These are phyloP conservation scores for Solen grandis DNA, from an alignment of 1,140 invertebrate genomes.

Conservation along the genomic window DNA sequence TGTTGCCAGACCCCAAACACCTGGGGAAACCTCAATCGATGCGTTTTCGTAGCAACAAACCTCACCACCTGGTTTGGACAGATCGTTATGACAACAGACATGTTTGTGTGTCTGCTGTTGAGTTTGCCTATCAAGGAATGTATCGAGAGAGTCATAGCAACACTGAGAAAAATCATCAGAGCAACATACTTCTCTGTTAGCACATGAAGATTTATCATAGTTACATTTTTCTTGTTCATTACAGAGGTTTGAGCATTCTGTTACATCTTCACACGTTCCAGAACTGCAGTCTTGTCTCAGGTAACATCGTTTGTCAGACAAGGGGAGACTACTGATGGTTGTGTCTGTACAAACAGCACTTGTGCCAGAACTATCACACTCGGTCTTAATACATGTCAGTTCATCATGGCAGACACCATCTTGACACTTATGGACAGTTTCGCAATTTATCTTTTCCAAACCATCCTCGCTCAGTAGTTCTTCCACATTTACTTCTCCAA, in stretches of 20 bases:
- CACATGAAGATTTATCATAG: constrained; percentile 28
- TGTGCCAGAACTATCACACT: constrained; percentile 4
- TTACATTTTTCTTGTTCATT: constrained; percentile 32
- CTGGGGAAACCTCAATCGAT: background rate
- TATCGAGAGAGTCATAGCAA: constrained; percentile 29
- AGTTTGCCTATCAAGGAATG: constrained; percentile 2
- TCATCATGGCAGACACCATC: constrained; percentile 27
- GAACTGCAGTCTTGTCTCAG: constrained; percentile 33
- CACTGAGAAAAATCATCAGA: constrained; percentile 39
- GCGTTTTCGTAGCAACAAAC: constrained; percentile 40
- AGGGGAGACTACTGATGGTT: constrained; percentile 8
- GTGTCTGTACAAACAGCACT: constrained; percentile 17
- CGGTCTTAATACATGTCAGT: constrained; percentile 21
- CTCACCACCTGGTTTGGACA: constrained; percentile 31
- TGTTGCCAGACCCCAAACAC: background rate
- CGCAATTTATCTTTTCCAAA: constrained; percentile 30
- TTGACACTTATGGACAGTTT: constrained; percentile 33
- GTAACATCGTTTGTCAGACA: constrained; percentile 24
- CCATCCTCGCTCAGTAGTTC: constrained; percentile 28
- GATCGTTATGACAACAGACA: constrained; percentile 33
- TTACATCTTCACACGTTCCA: constrained; percentile 3
- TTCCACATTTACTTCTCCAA: constrained; percentile 27
- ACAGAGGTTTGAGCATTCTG: constrained; percentile 33
- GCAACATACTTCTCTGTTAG: constrained; percentile 42
- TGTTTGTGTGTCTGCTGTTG: background rate